Conservation (phyloP, 2,113 vertebrate genomes). For the Chlamydotis undulata region DNA sequence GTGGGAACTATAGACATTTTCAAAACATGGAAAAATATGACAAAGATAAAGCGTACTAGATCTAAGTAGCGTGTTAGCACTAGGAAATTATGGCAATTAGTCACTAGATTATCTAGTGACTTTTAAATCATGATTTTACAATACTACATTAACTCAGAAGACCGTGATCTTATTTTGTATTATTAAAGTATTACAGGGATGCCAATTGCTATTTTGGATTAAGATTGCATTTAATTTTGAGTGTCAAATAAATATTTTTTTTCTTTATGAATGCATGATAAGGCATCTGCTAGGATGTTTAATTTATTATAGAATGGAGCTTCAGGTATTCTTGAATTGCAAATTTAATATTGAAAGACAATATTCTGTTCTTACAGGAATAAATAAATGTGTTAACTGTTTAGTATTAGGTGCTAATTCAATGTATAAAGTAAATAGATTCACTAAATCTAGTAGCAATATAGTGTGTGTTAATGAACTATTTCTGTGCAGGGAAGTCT, state of each 20-base stretch:
- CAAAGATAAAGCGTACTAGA: background rate
- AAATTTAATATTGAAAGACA: background rate
- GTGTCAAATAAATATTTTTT: background rate
- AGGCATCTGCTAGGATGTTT: background rate
- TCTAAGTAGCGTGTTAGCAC: background rate
- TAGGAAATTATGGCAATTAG: background rate
- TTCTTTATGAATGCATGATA: background rate
- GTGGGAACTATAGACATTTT: background rate
- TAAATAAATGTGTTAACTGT: background rate
- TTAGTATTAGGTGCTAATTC: background rate
- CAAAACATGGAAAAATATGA: background rate
- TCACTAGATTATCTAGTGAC: background rate
- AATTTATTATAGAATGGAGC: background rate
- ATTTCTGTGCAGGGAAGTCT: slow-evolving; percentile 75
- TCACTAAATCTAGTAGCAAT: background rate
- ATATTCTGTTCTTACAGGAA: background rate
- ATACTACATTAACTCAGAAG: background rate
- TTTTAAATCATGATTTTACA: background rate
- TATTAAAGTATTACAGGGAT: background rate
- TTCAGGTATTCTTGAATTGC: background rate
- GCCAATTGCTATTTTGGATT: background rate
- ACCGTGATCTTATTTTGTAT: background rate
- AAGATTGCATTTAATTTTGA: background rate
- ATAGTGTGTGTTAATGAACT: background rate
- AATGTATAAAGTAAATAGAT: background rate